Percentiles rank a stretch among this genome's conserved stretches.
These are phyloP conservation scores for Ips typographus DNA, from an alignment of 1,140 invertebrate genomes.

Conservation along the genomic window DNA sequence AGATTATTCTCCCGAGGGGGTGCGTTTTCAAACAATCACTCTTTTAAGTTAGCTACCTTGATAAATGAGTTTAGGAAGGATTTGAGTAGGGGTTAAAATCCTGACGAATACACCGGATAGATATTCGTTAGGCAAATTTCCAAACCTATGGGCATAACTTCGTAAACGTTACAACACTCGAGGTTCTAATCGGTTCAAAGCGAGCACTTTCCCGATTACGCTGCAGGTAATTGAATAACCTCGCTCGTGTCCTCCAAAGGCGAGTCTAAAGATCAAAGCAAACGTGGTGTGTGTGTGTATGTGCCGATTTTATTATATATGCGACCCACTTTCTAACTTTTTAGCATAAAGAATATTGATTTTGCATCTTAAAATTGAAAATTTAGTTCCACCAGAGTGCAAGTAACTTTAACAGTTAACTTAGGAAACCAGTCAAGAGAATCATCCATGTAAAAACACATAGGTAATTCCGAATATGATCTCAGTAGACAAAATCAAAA, in stretches of 20 bases:
- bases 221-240: slow-evolving; percentile 23
- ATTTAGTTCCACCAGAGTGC: too few relatives aligned
- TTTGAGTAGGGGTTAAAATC: too few relatives aligned
- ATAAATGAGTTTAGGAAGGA: too few relatives aligned
- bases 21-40: too few relatives aligned
- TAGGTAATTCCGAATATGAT: too few relatives aligned
- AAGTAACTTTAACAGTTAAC: too few relatives aligned
- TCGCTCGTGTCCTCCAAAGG: not conserved
- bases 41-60: too few relatives aligned
- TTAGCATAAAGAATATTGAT: slow-evolving; percentile 3
- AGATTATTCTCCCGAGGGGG: too few relatives aligned
- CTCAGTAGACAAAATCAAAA: too few relatives aligned
- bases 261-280: slow-evolving; percentile 9
- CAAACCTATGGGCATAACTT: slow-evolving; percentile 1
- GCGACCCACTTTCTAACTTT: slow-evolving; percentile 4
- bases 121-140: slow-evolving; percentile 4
- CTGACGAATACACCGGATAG: not conserved
- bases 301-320: slow-evolving; percentile 8
- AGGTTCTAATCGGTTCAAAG: slow-evolving; percentile 27
- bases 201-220: slow-evolving; percentile 22
- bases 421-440: too few relatives aligned
- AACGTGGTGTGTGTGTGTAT: not conserved
- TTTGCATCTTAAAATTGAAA: not conserved
- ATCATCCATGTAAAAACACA: too few relatives aligned
- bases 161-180: slow-evolving; percentile 18